Conservation (phyloP, 53 echinoderm and acorn worm species). For the Henricia sp. region DNA sequence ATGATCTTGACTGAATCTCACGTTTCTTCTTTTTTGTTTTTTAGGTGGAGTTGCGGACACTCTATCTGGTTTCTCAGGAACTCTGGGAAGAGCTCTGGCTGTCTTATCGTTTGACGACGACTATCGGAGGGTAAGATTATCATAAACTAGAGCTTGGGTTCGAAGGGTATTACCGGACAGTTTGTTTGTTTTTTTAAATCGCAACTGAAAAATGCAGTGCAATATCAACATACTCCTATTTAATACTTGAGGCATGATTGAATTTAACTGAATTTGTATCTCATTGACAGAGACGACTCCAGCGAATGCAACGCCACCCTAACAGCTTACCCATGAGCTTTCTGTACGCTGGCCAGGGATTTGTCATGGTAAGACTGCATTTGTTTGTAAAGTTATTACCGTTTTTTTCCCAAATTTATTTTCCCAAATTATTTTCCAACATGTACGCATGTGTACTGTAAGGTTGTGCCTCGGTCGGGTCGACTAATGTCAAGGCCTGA, state of each 20-base stretch:
- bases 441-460: too few relatives aligned
- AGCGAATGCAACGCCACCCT: conserved; percentile 85
- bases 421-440: too few relatives aligned
- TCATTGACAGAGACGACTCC: conserved; percentile 75
- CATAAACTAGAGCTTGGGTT: too few relatives aligned
- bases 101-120: conserved; percentile 93
- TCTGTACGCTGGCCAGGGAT: conserved; percentile 92
- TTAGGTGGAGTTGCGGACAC: conserved; percentile 94
- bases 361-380: conserved; percentile 87
- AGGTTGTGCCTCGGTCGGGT: too few relatives aligned
- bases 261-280: conserved; percentile 8
- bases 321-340: conserved; percentile 84
- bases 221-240: too few relatives aligned
- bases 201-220: neutral
- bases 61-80: conserved; percentile 79
- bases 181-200: neutral
- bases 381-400: too few relatives aligned
- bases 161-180: too few relatives aligned
- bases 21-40: neutral
- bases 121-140: conserved; percentile 81
- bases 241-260: too few relatives aligned
- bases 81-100: conserved; percentile 85
- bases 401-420: too few relatives aligned
- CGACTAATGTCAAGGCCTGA: too few relatives aligned
- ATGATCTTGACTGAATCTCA: too few relatives aligned